A percentile compares a stretch with the other conserved stretches of the same genome.
Conservation (phyloP, 2,113 vertebrate species). For the Fulica atra region DNA sequence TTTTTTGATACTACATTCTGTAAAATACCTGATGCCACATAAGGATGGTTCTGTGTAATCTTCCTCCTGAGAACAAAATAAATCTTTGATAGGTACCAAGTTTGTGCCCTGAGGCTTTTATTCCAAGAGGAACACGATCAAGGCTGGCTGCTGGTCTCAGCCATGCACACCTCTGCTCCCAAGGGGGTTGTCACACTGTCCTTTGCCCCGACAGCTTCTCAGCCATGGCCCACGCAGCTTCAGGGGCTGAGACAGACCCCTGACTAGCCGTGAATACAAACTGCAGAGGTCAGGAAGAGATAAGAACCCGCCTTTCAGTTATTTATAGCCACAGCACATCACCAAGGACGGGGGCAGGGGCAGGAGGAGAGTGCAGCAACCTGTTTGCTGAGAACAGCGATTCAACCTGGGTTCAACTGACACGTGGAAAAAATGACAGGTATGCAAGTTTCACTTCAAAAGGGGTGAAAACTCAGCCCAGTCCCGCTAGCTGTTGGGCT, state of each 20-base stretch:
- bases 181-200: neutral
- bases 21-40: neutral
- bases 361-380: neutral
- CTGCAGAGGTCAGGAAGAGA: neutral
- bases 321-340: neutral
- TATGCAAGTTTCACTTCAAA: neutral
- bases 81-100: slow-evolving; percentile 52
- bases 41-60: slow-evolving; percentile 18
- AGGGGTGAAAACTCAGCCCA: neutral
- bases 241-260: neutral
- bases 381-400: neutral
- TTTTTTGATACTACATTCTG: slow-evolving; percentile 64
- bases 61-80: slow-evolving; percentile 62
- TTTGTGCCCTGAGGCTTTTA: neutral
- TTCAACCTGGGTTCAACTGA: neutral
- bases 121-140: neutral
- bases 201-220: rapidly evolving
- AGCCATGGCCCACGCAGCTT: neutral
- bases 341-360: neutral
- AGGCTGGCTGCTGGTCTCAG: neutral
- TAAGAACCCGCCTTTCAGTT: neutral
- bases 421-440: neutral
- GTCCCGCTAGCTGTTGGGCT: neutral
- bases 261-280: neutral
- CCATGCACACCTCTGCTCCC: rapidly evolving